A percentile compares a stretch with the other conserved stretches of the same genome.
These are phyloP conservation scores for Mus spretus DNA, from an alignment of 2,797 vertebrate species.

Conservation along the genomic window DNA sequence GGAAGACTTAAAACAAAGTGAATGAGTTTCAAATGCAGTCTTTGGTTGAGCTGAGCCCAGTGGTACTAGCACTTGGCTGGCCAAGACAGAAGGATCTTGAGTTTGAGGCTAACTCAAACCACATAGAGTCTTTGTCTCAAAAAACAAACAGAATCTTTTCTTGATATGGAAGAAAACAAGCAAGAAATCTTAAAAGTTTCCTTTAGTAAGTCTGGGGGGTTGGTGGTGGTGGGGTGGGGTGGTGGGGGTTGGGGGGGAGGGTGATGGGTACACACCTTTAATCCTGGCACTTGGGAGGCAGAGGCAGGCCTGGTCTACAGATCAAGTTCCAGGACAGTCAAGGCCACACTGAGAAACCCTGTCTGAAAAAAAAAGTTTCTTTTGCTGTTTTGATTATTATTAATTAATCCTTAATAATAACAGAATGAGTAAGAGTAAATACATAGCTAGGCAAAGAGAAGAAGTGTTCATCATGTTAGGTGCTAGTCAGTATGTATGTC, in stretches of 20 bases:
- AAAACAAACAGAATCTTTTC: neutral
- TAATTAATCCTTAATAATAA: slow-evolving; percentile 30
- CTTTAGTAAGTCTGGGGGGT: neutral
- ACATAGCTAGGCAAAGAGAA: slow-evolving; percentile 42
- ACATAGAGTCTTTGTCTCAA: neutral
- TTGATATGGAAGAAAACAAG: slow-evolving; percentile 29
- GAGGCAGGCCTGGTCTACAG: neutral
- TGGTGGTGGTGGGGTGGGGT: no score
- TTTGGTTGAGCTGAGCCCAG: neutral
- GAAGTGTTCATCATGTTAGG: neutral
- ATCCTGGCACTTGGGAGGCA: neutral
- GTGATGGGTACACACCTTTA: neutral
- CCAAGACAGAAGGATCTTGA: neutral
- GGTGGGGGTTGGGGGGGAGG: no score
- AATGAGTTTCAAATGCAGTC: neutral
- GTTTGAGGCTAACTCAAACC: neutral
- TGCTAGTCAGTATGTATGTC: neutral
- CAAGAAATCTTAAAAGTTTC: slow-evolving; percentile 19
- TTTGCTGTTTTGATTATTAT: neutral
- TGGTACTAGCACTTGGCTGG: neutral
- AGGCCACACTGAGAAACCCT: neutral
- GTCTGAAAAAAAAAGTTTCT: neutral
- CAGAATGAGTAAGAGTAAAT: slow-evolving; percentile 25
- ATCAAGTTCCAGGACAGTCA: neutral
- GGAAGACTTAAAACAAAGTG: slow-evolving; percentile 56